Base-by-base conservation (phyloP, 2,888 invertebrate genomes). In the Polymixis lichenea region DNA sequence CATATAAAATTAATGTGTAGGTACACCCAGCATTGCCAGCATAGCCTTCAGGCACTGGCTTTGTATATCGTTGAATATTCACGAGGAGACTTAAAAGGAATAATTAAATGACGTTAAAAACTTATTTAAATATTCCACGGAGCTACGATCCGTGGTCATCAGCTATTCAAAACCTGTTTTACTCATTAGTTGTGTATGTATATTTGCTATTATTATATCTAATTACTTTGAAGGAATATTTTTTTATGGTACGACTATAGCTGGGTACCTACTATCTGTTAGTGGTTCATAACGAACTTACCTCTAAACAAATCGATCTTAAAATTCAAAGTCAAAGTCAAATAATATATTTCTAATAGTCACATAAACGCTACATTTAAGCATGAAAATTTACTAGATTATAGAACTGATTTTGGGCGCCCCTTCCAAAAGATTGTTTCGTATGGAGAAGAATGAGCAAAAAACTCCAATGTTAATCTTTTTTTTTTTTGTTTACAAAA, bases 81-180 rank as follows among this genome's bases (percentile, higher is more conserved):
- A 95, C 86, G 85, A 92, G 91, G 84, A 84, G 91, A 90, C 92
- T 93, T 92, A 91, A 93, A 90, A 92, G 90, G 94, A 93, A 94
- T 94, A 95, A 95, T 95, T 94, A 95, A 95, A 95, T 92, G 92
- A 92, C 90, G 93, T 92, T 95, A 94, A 94, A 94, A 95, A 95
- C 92, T 93, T 95, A 93, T 93, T 95, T 94, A 93, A 91, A 93
- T 94, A 96, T 95, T 95, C 95, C 83, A 88, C 82, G 78, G 87
- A 88, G 91, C 91, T 86, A 85, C 87, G 90, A 91, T 90, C 90
- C 86, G 88, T 80, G 85, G 90, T 89, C 92, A 95, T 95, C 93
- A 93, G 92, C 87, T 93, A 95, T 96, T 95, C 95, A 93, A 91
- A 93, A 92, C 91, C 88, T 91, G 95, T 94, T 93, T 90, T 87